Base-by-base conservation (phyloP, 1,140 invertebrate species). In the Drosophila elegans region DNA sequence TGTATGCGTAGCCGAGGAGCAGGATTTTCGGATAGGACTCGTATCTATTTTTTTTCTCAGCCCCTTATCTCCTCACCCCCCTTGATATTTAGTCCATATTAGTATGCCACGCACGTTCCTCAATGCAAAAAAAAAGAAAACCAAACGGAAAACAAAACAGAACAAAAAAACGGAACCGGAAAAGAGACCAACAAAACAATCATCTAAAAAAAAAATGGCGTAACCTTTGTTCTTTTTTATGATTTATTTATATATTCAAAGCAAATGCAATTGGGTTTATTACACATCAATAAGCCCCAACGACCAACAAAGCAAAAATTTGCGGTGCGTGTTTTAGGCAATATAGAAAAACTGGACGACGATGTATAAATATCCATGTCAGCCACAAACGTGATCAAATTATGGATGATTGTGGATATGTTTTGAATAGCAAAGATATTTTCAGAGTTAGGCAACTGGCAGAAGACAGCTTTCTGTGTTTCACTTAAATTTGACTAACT, bases 221-320 rank as follows among this genome's bases (percentile, higher is more conserved):
- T 44, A 69, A 59, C 53, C 52, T 75, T 67, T 48, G 53, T 54
- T 71, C 27, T 53, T 48, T 52, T 72, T 44, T 66, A 83, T 83
- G 80, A 66, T 88, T 78, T 89, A 84, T 88, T 88, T 88, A 89
- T 89, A 83, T 84, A 88, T 88, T 83, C 84, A 89, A 88, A 88
- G 68, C 84, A 88, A 88, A 88, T 80, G 84, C 84, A 84, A 88
- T 88, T 88, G 84, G 66, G 77, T 89, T 88, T 80, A 88, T 88
- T 88, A 84, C 84, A 88, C 84, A 89, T 89, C 84, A 89, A 88
- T 88, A 80, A 80, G 81, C 76, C 21, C 32, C 51, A 51, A 51
- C 27, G 48, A 51, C 48, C 27, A 51, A 0, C 29, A 51, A 34
- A 34, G 27, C 52, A 71, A 61, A 86, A 88, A 82, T 83, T 80